Evolutionary conservation across 1,140 invertebrate species (phyloP).

Genomic region (Maconellicoccus hirsutus): DNA sequence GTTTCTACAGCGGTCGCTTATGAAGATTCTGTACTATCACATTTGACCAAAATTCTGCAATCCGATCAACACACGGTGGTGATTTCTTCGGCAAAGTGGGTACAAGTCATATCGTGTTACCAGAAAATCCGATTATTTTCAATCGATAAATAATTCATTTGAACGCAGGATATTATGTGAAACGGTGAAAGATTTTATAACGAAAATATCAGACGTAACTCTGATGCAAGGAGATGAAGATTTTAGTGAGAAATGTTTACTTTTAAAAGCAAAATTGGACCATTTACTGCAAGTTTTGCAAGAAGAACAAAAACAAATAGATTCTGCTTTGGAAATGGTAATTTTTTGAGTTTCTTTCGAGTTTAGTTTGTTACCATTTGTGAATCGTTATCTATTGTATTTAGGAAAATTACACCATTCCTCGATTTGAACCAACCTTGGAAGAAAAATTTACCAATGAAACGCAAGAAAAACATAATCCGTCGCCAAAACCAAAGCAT

Average conservation of each 20-base stretch:
- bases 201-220: constrained; percentile 45
- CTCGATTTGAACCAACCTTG: background rate
- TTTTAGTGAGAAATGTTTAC: constrained; percentile 54
- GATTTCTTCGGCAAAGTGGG: constrained; percentile 61
- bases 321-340: constrained; percentile 21
- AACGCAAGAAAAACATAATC: background rate
- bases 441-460: background rate
- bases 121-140: background rate
- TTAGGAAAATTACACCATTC: background rate
- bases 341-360: background rate
- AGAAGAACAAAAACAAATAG: constrained; percentile 25
- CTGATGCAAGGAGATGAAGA: constrained; percentile 47
- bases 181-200: constrained; percentile 65
- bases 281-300: constrained; percentile 58
- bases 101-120: constrained; percentile 26
- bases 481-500: background rate
- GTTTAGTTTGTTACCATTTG: background rate
- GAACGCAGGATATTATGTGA: constrained; percentile 53
- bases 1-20: constrained; percentile 41
- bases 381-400: background rate
- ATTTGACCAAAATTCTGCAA: constrained; percentile 78
- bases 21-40: constrained; percentile 65
- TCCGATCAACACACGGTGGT: constrained; percentile 65
- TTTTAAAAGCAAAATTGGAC: constrained; percentile 65
- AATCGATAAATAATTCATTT: background rate